Conservation (phyloP, 1,140 invertebrate genomes). For the Nebria ingens region DNA sequence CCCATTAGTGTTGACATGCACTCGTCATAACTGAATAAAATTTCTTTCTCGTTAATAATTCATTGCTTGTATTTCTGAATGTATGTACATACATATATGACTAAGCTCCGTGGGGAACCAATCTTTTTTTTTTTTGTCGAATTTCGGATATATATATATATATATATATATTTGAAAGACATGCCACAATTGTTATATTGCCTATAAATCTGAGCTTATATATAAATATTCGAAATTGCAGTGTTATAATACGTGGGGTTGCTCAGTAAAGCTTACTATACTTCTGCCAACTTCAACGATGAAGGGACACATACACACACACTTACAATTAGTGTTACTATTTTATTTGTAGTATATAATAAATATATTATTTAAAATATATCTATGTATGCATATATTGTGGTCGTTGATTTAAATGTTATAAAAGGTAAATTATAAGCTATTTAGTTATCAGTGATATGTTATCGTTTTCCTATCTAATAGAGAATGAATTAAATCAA, state of each 20-base stretch:
- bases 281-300: too few relatives aligned
- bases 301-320: too few relatives aligned
- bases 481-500: too few relatives aligned
- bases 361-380: background rate
- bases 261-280: too few relatives aligned
- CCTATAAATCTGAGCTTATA: background rate
- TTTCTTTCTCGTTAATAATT: slow-evolving; percentile 4
- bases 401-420: too few relatives aligned
- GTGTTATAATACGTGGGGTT: too few relatives aligned
- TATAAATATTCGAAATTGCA: background rate
- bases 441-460: too few relatives aligned
- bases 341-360: too few relatives aligned
- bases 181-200: background rate
- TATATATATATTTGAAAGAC: background rate
- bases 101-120: background rate
- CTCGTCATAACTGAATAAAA: background rate
- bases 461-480: too few relatives aligned
- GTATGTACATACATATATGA: slow-evolving; percentile 5
- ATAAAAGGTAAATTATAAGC: too few relatives aligned
- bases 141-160: slow-evolving; percentile 1
- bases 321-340: too few relatives aligned
- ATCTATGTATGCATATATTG: background rate
- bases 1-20: background rate
- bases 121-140: background rate
- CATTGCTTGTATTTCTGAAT: background rate